A percentile compares a stretch with the other conserved stretches of the same genome.
Conservation (phyloP, 2,888 invertebrate genomes). For the Saturnia japonica region DNA sequence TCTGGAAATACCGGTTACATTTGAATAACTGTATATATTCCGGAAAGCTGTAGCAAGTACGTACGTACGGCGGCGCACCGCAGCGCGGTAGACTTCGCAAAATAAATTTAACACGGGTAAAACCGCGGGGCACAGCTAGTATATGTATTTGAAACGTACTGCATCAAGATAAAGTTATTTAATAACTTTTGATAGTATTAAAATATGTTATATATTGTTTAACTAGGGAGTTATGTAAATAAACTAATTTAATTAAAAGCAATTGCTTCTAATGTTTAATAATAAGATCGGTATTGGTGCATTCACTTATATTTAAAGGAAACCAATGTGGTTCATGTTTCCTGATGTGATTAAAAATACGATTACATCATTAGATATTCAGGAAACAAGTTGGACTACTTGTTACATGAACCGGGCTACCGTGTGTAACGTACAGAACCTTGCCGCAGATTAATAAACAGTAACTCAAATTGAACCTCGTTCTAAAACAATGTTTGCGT, state of each 20-base stretch:
- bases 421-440: constrained; percentile 31
- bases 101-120: too few species aligned
- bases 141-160: too few species aligned
- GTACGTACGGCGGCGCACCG: too few species aligned
- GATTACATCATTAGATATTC: background rate
- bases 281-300: background rate
- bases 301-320: background rate
- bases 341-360: background rate
- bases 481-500: constrained; percentile 38
- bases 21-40: too few species aligned
- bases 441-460: constrained; percentile 9
- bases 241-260: background rate
- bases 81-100: too few species aligned
- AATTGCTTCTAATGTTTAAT: background rate
- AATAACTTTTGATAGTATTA: background rate
- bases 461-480: background rate
- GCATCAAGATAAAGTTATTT: too few species aligned
- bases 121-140: too few species aligned
- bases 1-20: too few species aligned
- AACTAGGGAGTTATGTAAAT: background rate
- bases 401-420: constrained; percentile 19
- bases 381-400: constrained; percentile 9
- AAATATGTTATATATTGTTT: background rate
- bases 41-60: too few species aligned
- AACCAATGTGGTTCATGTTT: background rate